Conservation (phyloP, 2,113 vertebrate species). For the Brienomyrus longianalis region DNA sequence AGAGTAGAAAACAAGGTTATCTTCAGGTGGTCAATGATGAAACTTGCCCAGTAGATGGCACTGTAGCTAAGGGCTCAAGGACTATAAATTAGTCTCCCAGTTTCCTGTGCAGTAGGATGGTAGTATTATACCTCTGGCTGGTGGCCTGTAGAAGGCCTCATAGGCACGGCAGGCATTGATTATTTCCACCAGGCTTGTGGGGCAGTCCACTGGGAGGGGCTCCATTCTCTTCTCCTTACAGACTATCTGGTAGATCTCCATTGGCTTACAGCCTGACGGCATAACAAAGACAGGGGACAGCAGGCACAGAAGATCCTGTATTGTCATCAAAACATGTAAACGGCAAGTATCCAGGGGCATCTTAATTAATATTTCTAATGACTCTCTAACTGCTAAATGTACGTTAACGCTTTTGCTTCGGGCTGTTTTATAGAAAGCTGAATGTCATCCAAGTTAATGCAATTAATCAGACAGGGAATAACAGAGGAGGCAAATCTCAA, state of each 20-base stretch:
- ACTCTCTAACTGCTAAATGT: neutral
- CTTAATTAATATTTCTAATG: neutral
- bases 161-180: conserved; percentile 57
- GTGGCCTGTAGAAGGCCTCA: conserved; percentile 60
- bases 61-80: neutral
- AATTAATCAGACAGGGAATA: neutral
- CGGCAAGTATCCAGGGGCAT: neutral
- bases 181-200: conserved; percentile 44
- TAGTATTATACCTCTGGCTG: conserved; percentile 55
- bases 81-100: neutral
- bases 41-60: neutral
- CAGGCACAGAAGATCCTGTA: neutral
- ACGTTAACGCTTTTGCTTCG: neutral
- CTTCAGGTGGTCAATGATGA: neutral
- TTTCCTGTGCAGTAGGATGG: neutral
- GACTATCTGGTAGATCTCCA: conserved; percentile 56
- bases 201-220: conserved; percentile 62
- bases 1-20: conserved; percentile 7
- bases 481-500: neutral
- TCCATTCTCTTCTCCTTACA: conserved; percentile 35
- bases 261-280: conserved; percentile 44
- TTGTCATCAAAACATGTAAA: neutral
- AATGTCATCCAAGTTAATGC: neutral
- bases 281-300: neutral
- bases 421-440: neutral